These are phyloP conservation scores for Drosophila athabasca DNA, from an alignment of 1,140 invertebrate genomes.

Conservation along the genomic window DNA sequence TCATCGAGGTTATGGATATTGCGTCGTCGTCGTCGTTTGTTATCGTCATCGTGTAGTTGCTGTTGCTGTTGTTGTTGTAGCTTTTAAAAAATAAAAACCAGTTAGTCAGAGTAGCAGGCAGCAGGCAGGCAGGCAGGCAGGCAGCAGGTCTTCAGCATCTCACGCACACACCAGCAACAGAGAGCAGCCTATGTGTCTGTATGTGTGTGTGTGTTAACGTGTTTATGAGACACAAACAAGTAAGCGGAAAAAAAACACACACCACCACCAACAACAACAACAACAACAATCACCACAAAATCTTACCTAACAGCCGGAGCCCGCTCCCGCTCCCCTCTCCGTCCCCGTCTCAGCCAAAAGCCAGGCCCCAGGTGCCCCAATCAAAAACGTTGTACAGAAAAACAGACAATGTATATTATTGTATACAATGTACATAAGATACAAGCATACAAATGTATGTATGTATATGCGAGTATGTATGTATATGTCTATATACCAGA, in stretches of 20 bases:
- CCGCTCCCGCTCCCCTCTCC: neutral
- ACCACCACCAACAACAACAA: constrained; percentile 29
- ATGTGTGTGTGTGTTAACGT: constrained; percentile 56
- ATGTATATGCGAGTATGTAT: neutral
- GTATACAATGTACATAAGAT: too few species aligned
- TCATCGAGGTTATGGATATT: constrained; percentile 82
- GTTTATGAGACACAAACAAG: constrained; percentile 69
- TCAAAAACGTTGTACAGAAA: too few species aligned
- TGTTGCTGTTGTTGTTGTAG: constrained; percentile 26
- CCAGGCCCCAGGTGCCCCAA: neutral
- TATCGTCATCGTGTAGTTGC: constrained; percentile 25
- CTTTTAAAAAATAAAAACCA: constrained; percentile 63
- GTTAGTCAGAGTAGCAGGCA: constrained; percentile 61
- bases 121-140: constrained; percentile 25
- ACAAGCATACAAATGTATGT: neutral
- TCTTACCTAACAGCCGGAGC: constrained; percentile 71
- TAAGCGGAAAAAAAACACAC: constrained; percentile 1
- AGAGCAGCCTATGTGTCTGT: constrained; percentile 13
- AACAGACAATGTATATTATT: too few species aligned
- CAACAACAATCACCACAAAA: constrained; percentile 47
- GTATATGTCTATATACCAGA: constrained; percentile 14
- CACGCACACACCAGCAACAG: constrained; percentile 26
- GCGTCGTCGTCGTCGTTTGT: constrained; percentile 60
- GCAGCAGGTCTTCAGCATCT: constrained; percentile 74
- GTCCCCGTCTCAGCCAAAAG: constrained; percentile 32